These are phyloP conservation scores for Caenorhabditis briggsae DNA, from an alignment of 1,140 invertebrate species.

Conservation along the genomic window DNA sequence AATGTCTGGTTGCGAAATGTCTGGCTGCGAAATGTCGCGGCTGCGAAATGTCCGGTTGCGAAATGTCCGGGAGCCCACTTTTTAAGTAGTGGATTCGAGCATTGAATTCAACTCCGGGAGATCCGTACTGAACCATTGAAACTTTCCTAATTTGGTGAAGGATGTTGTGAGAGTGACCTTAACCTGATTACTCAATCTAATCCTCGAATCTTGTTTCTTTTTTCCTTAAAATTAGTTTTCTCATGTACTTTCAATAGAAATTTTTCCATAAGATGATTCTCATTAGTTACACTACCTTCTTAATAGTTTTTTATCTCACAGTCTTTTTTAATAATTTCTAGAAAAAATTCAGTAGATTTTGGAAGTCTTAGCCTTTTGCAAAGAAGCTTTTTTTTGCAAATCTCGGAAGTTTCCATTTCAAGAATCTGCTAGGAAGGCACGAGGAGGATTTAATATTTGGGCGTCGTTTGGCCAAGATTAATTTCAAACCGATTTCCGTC, in stretches of 20 bases:
- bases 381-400: not conserved
- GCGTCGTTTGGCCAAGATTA: constrained; percentile 1
- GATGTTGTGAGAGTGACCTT: constrained; percentile 13
- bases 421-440: not conserved
- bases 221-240: not conserved
- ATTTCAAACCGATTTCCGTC: constrained; percentile 45
- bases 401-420: not conserved
- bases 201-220: not conserved
- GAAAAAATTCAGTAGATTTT: too few relatives aligned
- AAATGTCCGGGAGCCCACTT: too few relatives aligned
- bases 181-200: constrained; percentile 33
- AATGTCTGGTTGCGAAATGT: too few relatives aligned
- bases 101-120: too few relatives aligned
- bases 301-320: not conserved
- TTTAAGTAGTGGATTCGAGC: too few relatives aligned
- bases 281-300: not conserved
- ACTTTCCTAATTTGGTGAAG: not conserved
- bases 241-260: not conserved
- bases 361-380: not conserved
- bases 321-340: too few relatives aligned
- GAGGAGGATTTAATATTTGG: constrained; percentile 4
- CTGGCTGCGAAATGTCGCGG: too few relatives aligned
- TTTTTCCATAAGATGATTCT: not conserved
- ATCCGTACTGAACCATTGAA: not conserved
- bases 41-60: too few relatives aligned